phyloP scores from a whole-genome alignment of 2,888 invertebrate genomes.

The Drosophila neotestacea region DNA sequence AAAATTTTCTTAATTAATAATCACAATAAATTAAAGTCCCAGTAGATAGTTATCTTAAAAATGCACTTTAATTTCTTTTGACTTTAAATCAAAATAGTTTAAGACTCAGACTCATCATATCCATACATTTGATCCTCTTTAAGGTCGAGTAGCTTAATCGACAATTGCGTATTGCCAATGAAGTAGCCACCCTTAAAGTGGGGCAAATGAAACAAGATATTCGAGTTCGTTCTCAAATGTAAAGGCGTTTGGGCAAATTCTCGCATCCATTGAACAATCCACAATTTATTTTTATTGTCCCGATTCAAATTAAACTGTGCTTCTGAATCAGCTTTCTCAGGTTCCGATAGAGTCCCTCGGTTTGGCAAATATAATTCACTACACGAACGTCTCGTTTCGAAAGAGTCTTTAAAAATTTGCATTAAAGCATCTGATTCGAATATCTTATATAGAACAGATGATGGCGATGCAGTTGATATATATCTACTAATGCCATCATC shows the following conservation, averaged over 20 bases:
- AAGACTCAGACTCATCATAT: constrained; percentile 6
- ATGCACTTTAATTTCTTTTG: background rate
- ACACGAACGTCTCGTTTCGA: background rate
- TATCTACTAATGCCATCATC: background rate
- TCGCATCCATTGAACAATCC: background rate
- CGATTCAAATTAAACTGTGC: background rate
- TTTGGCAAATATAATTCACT: background rate
- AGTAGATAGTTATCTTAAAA: background rate
- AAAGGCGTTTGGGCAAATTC: background rate
- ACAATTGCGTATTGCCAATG: background rate
- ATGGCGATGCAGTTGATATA: background rate
- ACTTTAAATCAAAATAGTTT: background rate
- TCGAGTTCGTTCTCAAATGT: background rate
- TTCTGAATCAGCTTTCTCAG: too few relatives aligned
- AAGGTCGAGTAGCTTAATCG: background rate
- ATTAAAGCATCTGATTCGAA: background rate
- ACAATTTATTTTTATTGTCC: background rate
- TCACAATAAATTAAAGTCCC: background rate
- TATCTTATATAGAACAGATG: constrained; percentile 1
- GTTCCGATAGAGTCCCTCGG: too few relatives aligned
- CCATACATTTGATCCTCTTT: background rate
- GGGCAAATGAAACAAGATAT: background rate
- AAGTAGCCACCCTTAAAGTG: background rate
- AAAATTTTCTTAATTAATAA: too few relatives aligned
- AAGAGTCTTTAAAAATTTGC: background rate